Evolutionary conservation across 2,113 vertebrate species (phyloP).

Genomic region (Carassius gibelio): DNA sequence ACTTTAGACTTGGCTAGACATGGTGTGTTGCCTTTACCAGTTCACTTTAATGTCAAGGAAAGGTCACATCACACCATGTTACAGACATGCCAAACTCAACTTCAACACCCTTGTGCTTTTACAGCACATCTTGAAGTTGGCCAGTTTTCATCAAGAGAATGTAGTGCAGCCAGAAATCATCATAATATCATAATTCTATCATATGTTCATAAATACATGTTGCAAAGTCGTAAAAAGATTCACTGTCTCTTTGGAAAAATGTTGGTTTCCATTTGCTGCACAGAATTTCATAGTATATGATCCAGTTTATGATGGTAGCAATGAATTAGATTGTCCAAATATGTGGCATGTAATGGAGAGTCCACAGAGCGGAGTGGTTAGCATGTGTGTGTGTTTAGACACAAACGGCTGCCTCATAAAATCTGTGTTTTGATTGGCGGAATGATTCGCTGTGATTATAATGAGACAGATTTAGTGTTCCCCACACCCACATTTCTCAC

Average conservation of each 20-base stretch:
- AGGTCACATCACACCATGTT: background rate
- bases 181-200: constrained; percentile 47
- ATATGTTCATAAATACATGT: constrained; percentile 41
- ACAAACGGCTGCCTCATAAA: constrained; percentile 54
- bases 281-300: constrained; percentile 33
- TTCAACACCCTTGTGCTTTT: constrained; percentile 11
- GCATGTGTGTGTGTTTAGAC: constrained; percentile 43
- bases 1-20: background rate
- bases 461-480: constrained; percentile 66
- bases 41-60: constrained; percentile 6
- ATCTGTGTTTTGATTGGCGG: constrained; percentile 63
- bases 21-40: constrained; percentile 9
- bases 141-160: constrained; percentile 35
- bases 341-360: constrained; percentile 41
- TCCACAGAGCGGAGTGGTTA: constrained; percentile 33
- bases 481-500: constrained; percentile 57
- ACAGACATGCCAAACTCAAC: constrained; percentile 9
- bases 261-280: constrained; percentile 31
- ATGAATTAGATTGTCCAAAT: constrained; percentile 58
- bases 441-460: constrained; percentile 62
- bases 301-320: constrained; percentile 38
- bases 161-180: background rate
- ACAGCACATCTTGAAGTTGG: constrained; percentile 12
- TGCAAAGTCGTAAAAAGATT: constrained; percentile 43
- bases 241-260: constrained; percentile 44